Conservation (phyloP, 2,888 invertebrate genomes). For the Autographa pulchrina region DNA sequence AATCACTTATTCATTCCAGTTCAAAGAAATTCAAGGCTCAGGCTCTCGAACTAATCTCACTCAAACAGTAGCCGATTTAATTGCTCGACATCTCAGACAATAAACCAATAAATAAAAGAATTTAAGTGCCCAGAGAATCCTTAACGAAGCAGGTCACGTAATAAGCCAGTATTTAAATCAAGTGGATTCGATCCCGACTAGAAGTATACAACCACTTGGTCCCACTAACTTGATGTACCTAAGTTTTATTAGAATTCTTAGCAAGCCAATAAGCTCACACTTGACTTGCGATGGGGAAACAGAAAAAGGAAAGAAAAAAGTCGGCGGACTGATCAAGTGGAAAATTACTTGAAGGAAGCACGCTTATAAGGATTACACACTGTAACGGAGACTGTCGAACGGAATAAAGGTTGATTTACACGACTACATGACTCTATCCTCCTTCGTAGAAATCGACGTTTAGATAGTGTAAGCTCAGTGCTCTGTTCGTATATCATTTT, state of each 20-base stretch:
- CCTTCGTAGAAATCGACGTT: background rate
- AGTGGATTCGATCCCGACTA: conserved; percentile 53
- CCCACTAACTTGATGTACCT: conserved; percentile 72
- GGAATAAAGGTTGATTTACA: background rate
- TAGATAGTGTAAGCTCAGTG: background rate
- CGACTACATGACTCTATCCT: background rate
- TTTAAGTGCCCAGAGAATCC: conserved; percentile 26
- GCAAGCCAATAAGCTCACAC: conserved; percentile 79
- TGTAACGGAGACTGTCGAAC: conserved; percentile 39
- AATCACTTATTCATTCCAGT: conserved; percentile 19
- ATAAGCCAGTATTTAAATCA: conserved; percentile 67
- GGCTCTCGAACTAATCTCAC: conserved; percentile 32
- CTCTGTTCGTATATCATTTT: background rate
- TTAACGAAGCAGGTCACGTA: conserved; percentile 60
- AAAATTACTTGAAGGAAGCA: conserved; percentile 81
- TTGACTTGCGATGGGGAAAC: conserved; percentile 74
- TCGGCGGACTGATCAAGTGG: conserved; percentile 79
- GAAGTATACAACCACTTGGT: conserved; percentile 71
- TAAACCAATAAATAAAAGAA: conserved; percentile 36
- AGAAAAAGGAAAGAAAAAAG: conserved; percentile 69
- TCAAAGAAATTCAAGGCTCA: conserved; percentile 30
- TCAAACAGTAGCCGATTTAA: conserved; percentile 46
- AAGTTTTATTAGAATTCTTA: conserved; percentile 84
- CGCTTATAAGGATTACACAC: conserved; percentile 63
- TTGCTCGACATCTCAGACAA: conserved; percentile 36